phyloP scores from a whole-genome alignment of 2,113 vertebrate species.

The Triplophysa tibetana region DNA sequence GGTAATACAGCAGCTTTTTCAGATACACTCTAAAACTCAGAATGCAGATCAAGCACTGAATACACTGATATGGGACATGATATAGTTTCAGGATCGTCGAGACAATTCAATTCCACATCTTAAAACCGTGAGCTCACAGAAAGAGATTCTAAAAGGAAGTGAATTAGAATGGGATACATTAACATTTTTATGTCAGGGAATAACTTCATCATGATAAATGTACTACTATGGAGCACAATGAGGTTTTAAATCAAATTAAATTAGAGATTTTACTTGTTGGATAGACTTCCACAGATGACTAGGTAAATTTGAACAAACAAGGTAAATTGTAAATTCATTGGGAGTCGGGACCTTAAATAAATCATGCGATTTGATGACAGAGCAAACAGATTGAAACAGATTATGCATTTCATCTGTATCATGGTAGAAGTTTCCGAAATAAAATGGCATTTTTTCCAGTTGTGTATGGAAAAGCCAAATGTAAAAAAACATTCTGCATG shows the following conservation, averaged over 20 bases:
- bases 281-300: background rate
- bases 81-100: no score
- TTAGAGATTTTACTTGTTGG: no score
- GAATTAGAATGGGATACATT: no score
- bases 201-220: no score
- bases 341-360: no score
- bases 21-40: no score
- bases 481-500: background rate
- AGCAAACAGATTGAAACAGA: constrained; percentile 36
- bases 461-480: constrained; percentile 5
- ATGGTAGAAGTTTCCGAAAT: constrained; percentile 3
- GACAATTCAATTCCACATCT: background rate
- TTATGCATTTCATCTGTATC: constrained; percentile 27
- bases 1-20: no score
- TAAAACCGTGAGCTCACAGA: no score
- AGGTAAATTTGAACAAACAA: no score
- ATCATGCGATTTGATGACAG: background rate
- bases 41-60: background rate
- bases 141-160: no score
- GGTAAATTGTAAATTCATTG: no score
- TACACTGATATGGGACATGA: background rate
- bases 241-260: background rate
- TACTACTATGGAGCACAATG: background rate
- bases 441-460: background rate
- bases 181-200: no score